Evolutionary conservation across 1,140 invertebrate genomes (phyloP).

Genomic region (Pachyrhynchus sulphureomaculatus): DNA sequence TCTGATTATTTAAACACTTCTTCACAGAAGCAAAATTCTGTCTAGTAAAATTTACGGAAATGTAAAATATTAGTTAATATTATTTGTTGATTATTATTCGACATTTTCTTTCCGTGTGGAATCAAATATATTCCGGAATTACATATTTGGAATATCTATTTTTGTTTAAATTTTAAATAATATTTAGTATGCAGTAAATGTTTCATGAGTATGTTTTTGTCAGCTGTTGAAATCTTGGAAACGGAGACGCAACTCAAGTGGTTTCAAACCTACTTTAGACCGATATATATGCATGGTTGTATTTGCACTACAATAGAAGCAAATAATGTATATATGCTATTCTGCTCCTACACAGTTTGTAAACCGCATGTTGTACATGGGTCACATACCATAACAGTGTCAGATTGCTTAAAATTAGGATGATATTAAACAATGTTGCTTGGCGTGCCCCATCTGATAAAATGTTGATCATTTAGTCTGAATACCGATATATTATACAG

Average conservation of each 20-base stretch:
- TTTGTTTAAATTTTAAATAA: too few species aligned
- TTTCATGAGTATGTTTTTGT: too few species aligned
- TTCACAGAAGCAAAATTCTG: too few species aligned
- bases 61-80: too few species aligned
- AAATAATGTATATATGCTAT: slow-evolving; percentile 1
- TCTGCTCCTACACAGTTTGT: slow-evolving; percentile 4
- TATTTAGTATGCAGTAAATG: too few species aligned
- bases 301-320: slow-evolving; percentile 4
- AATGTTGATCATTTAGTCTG: not conserved
- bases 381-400: slow-evolving; percentile 21
- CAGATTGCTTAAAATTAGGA: slow-evolving; percentile 16
- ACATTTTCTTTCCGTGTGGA: too few species aligned
- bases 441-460: slow-evolving; percentile 5
- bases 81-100: too few species aligned
- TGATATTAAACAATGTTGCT: slow-evolving; percentile 16
- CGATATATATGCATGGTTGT: not conserved
- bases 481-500: not conserved
- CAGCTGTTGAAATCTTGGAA: too few species aligned
- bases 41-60: too few species aligned
- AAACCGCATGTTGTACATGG: slow-evolving; percentile 23
- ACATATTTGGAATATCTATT: too few species aligned
- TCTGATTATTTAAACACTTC: too few species aligned
- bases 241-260: not conserved
- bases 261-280: not conserved
- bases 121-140: too few species aligned